Base-by-base conservation (phyloP, 1,140 invertebrate genomes). In the Spodoptera frugiperda region DNA sequence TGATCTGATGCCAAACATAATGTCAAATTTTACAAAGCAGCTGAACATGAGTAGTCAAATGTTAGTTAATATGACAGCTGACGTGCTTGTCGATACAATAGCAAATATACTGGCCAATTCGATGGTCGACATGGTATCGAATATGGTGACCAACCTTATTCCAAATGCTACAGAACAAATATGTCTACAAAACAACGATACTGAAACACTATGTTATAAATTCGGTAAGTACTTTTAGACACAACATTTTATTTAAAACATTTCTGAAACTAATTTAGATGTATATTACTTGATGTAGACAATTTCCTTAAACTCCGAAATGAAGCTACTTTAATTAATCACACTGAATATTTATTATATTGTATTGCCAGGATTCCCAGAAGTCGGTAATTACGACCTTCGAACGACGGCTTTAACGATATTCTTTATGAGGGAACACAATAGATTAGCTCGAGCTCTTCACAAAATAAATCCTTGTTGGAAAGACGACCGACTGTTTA, bases 401-500 rank as follows among this genome's bases (percentile, higher is more conserved):
- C 59, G 83, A 70, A 94, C 99, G 0, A 95, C 98, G n/a, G 96
- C 97, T 8, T 98, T 99, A 96, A 98, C 99, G 87, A 99, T 98
- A 0, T 93, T 99, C 61, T 95, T 96, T 82, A 90, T 97, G 80
- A 90, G 97, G 78, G 95, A 97, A 81, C 97, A 97, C 89, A 97
- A 97, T 86, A 89, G 95, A 33, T 81, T 97, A 9, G 96, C 96
- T 2, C 89, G 90, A 5, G 90, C 89, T 21, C 87, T 97, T 8
- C 83, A 89, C 6, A 76, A 94, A 1, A 77, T 97, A 5, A 97
- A 97, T 86, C 95, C 95, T 0, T 94, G 95, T 73, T 96, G 96
- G 96, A 94, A 95, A 73, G 96, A 96, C 79, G 96, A 96, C 78
- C 93, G 87, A 0, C 76, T 96, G 0, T 96, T 95, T 85, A 96